Evolutionary conservation across 2,797 vertebrate genomes (phyloP), one percentile per base, ranked within the genome.

Genomic region (Scleropages formosus): DNA sequence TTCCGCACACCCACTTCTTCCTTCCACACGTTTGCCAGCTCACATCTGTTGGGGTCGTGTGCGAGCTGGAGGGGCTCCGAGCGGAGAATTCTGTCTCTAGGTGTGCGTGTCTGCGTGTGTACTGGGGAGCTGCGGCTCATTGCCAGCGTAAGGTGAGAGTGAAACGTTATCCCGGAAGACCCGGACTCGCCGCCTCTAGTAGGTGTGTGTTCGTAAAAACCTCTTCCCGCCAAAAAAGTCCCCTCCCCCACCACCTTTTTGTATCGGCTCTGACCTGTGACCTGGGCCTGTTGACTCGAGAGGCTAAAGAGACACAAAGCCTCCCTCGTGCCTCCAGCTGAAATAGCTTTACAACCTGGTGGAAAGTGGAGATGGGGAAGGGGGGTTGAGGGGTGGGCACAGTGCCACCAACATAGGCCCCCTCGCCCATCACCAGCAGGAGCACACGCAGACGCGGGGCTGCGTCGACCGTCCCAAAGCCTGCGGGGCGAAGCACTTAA

Each of bases 161-260:
- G 15, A 63, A 15, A 73, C 67, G 44, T 49, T 6, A 20, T 78
- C 63, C 75, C 26, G 75, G n/a, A 80, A 86, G 81, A 81, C 82
- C 83, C 73, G 89, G 87, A 89, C 80, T 90, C 88, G 87, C 80
- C 0, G 75, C 84, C 86, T 75, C n/a, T 46, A 56, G n/a, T 53
- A 18, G 27, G 26, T n/a, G 20, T 69, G 71, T 49, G 71, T 75
- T 47, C 67, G 49, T 72, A 70, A 71, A 75, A 74, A 78, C 1
- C 10, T 77, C 85, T 91, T 91, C 86, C 89, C 88, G 86, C 89
- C 88, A 90, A 91, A 88, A 39, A 84, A 22, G 82, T 82, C 71
- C 76, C 81, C 75, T 80, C 59, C 62, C 75, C 56, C 76, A 73
- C 53, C 60, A 4, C 59, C 79, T 82, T 90, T 90, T 86, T 86